Evolutionary conservation across 2,888 invertebrate genomes (phyloP), one percentile per base, ranked within the genome.

Genomic region (Smittia aterrima): DNA sequence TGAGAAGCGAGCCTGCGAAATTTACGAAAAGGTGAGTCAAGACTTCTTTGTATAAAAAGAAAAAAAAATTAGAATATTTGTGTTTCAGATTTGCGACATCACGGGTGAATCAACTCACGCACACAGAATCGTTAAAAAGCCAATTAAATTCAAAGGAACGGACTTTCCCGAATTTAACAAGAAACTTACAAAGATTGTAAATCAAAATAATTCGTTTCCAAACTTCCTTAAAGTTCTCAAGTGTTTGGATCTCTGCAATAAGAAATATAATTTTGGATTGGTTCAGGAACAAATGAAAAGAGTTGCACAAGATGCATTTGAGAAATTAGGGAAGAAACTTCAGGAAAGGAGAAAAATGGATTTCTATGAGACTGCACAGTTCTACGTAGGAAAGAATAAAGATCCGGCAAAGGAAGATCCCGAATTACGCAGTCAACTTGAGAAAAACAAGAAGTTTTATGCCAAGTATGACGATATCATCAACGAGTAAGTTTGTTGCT

Each of bases 341-440:
- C 88, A 91, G 82, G 83, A 86, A 47, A 83, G 89, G 9, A 84
- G 91, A 64, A 86, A 87, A 78, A 86, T 86, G 77, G 89, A 90
- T 80, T 86, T 89, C 79, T 88, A 88, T 82, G 84, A 87, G 77
- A 80, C 86, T 76, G 87, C 87, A 1, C 84, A 84, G 11, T 87
- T 86, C 75, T 85, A 86, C 76, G 82, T 86, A 66, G 82, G 85
- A 6, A 79, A 81, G 13, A 81, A 82, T 11, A 78, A 80, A 20
- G 90, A 90, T 79, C 90, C 90, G 0, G 89, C 90, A 0, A 82
- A 85, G 62, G 79, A 82, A 2, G 87, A 86, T 79, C 79, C 82
- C 0, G 81, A 83, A 0, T 80, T 91, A 25, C 82, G 84, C 76
- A 83, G 81, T 41, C 86, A 86, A 79, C 79, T 90, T 38, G 85